Evolutionary conservation across 2,113 vertebrate species (phyloP).

Genomic region (Crotalus viridis): DNA sequence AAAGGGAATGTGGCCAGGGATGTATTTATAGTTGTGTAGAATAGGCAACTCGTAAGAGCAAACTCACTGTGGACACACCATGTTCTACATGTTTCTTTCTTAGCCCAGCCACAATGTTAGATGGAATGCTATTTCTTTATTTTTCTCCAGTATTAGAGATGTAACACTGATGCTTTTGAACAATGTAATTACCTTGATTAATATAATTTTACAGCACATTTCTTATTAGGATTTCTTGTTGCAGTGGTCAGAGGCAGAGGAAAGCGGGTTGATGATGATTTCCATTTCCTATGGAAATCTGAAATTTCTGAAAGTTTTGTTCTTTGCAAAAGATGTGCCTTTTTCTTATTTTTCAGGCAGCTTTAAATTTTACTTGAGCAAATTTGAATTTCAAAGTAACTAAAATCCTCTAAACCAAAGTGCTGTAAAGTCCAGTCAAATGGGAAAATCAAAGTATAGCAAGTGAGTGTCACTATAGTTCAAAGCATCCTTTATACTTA

Average conservation of each 20-base stretch:
- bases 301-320: neutral
- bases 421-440: neutral
- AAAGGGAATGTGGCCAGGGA: neutral
- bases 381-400: neutral
- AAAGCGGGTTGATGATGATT: neutral
- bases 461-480: neutral
- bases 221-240: neutral
- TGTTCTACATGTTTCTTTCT: neutral
- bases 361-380: neutral
- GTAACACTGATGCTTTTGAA: neutral
- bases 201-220: neutral
- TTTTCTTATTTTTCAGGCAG: neutral
- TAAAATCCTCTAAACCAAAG: neutral
- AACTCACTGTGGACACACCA: neutral
- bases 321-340: neutral
- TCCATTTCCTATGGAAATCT: neutral
- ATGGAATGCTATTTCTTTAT: neutral
- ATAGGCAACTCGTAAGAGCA: neutral
- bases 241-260: neutral
- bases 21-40: neutral
- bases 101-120: neutral
- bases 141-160: neutral
- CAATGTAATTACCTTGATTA: neutral
- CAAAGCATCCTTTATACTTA: neutral
- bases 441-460: neutral